Base-by-base conservation (phyloP, 2,113 vertebrate genomes). In the Spilogale gracilis region DNA sequence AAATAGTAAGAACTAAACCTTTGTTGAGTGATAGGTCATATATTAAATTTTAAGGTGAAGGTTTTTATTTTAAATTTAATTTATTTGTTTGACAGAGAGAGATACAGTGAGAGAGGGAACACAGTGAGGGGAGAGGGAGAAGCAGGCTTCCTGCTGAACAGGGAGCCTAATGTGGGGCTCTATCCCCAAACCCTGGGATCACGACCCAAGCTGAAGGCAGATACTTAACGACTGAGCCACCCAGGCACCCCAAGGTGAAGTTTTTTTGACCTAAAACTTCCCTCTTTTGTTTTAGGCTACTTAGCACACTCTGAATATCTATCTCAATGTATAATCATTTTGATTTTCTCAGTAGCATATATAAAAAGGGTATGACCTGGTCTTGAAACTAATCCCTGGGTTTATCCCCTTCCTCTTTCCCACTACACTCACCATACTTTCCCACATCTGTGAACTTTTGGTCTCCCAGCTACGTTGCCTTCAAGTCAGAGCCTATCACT, bases 201-300 rank as follows among this genome's bases (percentile, higher is more conserved):
- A 38, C 38, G 38, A 38, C 38, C 38, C 38, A 38, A 38, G 38
- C 38, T 38, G 38, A 38, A 38, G 38, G 38, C 38, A 38, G 38
- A 38, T 38, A 38, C 38, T 38, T 38, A 38, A 38, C 38, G 38
- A 38, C 38, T 38, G 38, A 38, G 38, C 38, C 38, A 38, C 38
- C 38, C 38, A 38, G 38, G 38, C 38, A 38, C 38, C 38, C 38
- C 38, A 38, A 38, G 38, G 38, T 38, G 38, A 38, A 38, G 38
- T 38, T 69, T 96, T 79, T 94, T 85, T 95, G 25, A 71, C 27
- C 86, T 65, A 95, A 76, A 94, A 79, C 18, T 58, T 32, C 17
- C 9, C 11, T 89, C 18, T 83, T 85, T 56, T 71, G 6, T 8
- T 88, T 9, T 80, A 58, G 84, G 48, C 50, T 91, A 92, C 82